Evolutionary conservation across 2,797 vertebrate species (phyloP).

Genomic region (Malacoctenus gilli): DNA sequence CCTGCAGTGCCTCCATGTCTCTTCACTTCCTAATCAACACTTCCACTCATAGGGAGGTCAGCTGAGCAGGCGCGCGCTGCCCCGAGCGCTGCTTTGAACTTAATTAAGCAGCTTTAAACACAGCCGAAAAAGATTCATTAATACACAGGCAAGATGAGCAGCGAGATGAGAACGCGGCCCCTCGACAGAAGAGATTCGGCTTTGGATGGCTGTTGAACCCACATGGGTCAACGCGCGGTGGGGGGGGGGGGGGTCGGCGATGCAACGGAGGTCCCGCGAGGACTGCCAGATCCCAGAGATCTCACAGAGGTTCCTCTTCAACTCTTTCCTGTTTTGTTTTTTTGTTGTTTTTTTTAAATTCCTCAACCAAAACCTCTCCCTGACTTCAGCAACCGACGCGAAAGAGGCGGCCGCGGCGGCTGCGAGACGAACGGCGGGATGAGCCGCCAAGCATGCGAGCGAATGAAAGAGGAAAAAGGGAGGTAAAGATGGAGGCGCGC

Average conservation of each 20-base stretch:
- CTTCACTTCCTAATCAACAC: slow-evolving; percentile 83
- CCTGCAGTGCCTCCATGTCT: slow-evolving; percentile 73
- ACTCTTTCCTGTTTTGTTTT: not conserved
- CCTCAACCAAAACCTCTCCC: not conserved
- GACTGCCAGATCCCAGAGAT: slow-evolving; percentile 46
- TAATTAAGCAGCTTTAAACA: slow-evolving; percentile 86
- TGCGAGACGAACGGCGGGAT: not conserved
- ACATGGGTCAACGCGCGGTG: slow-evolving; percentile 50
- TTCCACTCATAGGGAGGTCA: slow-evolving; percentile 80
- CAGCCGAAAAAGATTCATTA: slow-evolving; percentile 82
- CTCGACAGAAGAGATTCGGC: slow-evolving; percentile 50
- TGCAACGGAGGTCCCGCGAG: slow-evolving; percentile 38
- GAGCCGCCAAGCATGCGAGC: slow-evolving; percentile 1
- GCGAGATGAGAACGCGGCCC: slow-evolving; percentile 64
- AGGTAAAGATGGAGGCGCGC: slow-evolving; percentile 42
- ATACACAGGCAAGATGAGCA: slow-evolving; percentile 76
- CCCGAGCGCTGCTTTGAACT: slow-evolving; percentile 82
- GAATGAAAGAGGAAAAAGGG: slow-evolving; percentile 10
- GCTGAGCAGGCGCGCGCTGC: slow-evolving; percentile 72
- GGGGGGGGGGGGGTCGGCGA: too few species aligned
- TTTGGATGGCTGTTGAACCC: slow-evolving; percentile 59
- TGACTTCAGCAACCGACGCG: not conserved
- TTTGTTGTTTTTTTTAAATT: too few species aligned
- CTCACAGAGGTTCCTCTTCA: slow-evolving; percentile 24
- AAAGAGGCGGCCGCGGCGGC: slow-evolving; percentile 14